Conservation (phyloP, 2,888 invertebrate genomes). For the Sycophila texana region DNA sequence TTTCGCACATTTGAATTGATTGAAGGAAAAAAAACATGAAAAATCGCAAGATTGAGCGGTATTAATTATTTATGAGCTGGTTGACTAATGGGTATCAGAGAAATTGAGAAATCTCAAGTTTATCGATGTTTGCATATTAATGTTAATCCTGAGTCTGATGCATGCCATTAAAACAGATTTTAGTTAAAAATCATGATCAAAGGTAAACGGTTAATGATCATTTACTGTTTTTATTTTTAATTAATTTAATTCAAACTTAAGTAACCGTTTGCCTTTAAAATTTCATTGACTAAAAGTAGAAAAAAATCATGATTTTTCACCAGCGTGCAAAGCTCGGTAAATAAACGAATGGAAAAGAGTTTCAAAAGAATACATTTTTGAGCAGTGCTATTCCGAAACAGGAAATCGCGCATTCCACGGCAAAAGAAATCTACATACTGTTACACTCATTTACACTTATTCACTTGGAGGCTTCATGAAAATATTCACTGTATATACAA, state of each 20-base stretch:
- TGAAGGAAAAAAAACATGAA: background rate
- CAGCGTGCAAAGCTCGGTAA: no score
- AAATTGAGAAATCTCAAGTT: background rate
- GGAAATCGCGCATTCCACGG: constrained; percentile 38
- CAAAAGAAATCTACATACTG: constrained; percentile 18
- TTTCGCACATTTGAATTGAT: background rate
- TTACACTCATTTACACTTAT: constrained; percentile 48
- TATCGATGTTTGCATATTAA: background rate
- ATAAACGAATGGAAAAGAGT: no score
- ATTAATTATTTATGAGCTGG: constrained; percentile 36
- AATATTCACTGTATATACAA: constrained; percentile 21
- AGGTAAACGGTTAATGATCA: no score
- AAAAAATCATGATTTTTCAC: no score
- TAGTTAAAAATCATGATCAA: no score
- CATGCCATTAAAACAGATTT: background rate
- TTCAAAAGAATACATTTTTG: background rate
- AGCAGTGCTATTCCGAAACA: constrained; percentile 35
- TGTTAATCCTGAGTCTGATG: background rate
- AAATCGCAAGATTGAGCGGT: background rate
- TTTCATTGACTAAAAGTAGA: no score
- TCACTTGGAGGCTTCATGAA: constrained; percentile 12
- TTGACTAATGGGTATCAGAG: background rate
- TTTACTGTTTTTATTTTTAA: no score
- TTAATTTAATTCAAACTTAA: no score
- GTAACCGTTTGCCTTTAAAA: no score